phyloP scores from a whole-genome alignment of 2,888 invertebrate genomes.

The Drosophila merina region DNA sequence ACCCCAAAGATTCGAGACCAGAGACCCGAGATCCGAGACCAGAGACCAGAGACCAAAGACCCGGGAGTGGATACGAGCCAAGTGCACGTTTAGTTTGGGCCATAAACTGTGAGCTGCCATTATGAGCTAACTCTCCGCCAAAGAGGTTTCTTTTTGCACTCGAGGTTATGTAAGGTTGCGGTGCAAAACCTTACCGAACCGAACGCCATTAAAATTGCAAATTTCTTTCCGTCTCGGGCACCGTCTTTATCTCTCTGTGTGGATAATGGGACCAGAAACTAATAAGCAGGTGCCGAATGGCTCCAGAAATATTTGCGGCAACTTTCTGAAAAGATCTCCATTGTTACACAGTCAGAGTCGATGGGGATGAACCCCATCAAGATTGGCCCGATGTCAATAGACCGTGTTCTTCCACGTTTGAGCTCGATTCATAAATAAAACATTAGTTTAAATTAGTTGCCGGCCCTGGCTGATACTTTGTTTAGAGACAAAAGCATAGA shows the following conservation, averaged over 20 bases:
- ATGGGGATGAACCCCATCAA: slow-evolving; percentile 4
- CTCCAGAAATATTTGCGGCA: slow-evolving; percentile 22
- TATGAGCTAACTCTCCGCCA: slow-evolving; percentile 48
- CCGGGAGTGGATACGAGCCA: slow-evolving; percentile 26
- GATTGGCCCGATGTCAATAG: not conserved
- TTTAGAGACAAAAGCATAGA: slow-evolving; percentile 28
- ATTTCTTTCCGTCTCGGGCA: slow-evolving; percentile 39
- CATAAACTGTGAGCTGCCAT: slow-evolving; percentile 60
- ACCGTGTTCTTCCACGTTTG: slow-evolving; percentile 23
- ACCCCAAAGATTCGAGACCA: not conserved
- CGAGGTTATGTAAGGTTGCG: slow-evolving; percentile 57
- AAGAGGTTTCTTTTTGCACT: slow-evolving; percentile 54
- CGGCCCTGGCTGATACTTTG: slow-evolving; percentile 47
- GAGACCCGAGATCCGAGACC: not conserved
- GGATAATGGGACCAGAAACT: slow-evolving; percentile 35
- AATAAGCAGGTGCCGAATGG: slow-evolving; percentile 37
- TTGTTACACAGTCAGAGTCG: slow-evolving; percentile 8
- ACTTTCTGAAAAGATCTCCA: slow-evolving; percentile 1
- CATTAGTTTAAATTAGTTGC: slow-evolving; percentile 50
- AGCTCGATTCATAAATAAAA: slow-evolving; percentile 44
- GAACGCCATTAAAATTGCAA: slow-evolving; percentile 52
- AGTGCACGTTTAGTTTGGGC: slow-evolving; percentile 56
- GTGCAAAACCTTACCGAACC: slow-evolving; percentile 25
- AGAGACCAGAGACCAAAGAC: not conserved
- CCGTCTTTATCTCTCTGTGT: slow-evolving; percentile 23